Percentiles rank a stretch among this genome's conserved stretches.
Conservation (phyloP, 1,140 invertebrate species). For the Nasonia longicornis region DNA sequence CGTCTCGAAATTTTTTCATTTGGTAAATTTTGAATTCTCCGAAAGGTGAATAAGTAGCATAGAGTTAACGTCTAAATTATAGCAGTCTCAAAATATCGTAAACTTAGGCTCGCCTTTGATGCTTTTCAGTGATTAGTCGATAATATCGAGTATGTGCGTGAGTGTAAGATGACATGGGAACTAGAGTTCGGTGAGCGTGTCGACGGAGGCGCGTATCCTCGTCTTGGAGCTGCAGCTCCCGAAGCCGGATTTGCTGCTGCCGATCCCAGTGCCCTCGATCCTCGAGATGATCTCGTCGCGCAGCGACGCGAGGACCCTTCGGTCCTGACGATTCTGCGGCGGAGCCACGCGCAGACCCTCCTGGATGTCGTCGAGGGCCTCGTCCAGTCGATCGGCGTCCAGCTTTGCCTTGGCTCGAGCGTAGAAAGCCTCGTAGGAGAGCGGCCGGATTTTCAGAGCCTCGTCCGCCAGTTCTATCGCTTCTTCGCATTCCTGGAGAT, state of each 20-base stretch:
- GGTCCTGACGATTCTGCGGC: slow-evolving; percentile 75
- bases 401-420: slow-evolving; percentile 88
- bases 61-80: background rate
- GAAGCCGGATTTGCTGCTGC: slow-evolving; percentile 56
- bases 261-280: slow-evolving; percentile 59
- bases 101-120: slow-evolving; percentile 16
- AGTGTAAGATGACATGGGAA: background rate
- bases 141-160: background rate
- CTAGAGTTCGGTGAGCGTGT: slow-evolving; percentile 67
- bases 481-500: slow-evolving; percentile 79
- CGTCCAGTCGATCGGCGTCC: slow-evolving; percentile 74
- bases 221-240: slow-evolving; percentile 47
- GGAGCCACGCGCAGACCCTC: slow-evolving; percentile 78
- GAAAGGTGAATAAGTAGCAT: too few species aligned
- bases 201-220: slow-evolving; percentile 66
- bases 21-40: background rate
- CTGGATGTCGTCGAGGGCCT: slow-evolving; percentile 77
- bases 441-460: slow-evolving; percentile 84
- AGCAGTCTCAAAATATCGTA: background rate
- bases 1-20: background rate
- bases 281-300: slow-evolving; percentile 75
- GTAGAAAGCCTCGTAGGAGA: slow-evolving; percentile 93
- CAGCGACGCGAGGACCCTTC: slow-evolving; percentile 74
- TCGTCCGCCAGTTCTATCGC: slow-evolving; percentile 89
- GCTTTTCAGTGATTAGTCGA: background rate